phyloP scores from a whole-genome alignment of 2,888 invertebrate genomes.

The Seira ritae region DNA sequence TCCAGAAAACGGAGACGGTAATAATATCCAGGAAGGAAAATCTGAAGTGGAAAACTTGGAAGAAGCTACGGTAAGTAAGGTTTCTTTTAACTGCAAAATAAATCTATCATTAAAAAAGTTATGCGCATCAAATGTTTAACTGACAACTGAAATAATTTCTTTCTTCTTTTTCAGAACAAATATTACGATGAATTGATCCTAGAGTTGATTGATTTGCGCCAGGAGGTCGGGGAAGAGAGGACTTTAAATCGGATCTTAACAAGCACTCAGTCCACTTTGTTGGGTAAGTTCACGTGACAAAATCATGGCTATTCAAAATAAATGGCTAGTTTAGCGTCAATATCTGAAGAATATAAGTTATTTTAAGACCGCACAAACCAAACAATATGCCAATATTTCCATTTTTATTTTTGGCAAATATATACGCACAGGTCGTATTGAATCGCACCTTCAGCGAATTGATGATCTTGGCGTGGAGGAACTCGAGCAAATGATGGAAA shows the following conservation, averaged over 20 bases:
- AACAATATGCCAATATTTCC: not conserved
- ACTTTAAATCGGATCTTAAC: conserved; percentile 6
- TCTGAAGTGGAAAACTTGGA: too few relatives aligned
- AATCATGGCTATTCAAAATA: not conserved
- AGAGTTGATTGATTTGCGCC: conserved; percentile 7
- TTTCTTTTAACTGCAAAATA: too few relatives aligned
- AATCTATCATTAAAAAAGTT: too few relatives aligned
- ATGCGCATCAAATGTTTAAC: too few relatives aligned
- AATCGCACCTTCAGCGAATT: conserved; percentile 17
- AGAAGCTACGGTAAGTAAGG: too few relatives aligned
- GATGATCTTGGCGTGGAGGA: conserved; percentile 26
- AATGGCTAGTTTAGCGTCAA: not conserved
- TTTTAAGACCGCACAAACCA: not conserved
- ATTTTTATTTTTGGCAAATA: too few relatives aligned
- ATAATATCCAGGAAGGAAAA: too few relatives aligned
- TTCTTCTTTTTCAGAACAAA: conserved; percentile 84
- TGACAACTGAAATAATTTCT: too few relatives aligned
- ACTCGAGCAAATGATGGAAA: conserved; percentile 27
- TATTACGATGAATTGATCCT: not conserved
- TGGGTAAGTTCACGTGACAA: conserved; percentile 18
- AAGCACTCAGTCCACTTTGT: conserved; percentile 1
- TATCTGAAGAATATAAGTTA: not conserved
- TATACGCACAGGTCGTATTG: conserved; percentile 17
- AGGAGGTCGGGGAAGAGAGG: conserved; percentile 26
- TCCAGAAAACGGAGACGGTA: too few relatives aligned